phyloP scores from a whole-genome alignment of 2,888 invertebrate genomes.

The Sminthurinus aureus region DNA sequence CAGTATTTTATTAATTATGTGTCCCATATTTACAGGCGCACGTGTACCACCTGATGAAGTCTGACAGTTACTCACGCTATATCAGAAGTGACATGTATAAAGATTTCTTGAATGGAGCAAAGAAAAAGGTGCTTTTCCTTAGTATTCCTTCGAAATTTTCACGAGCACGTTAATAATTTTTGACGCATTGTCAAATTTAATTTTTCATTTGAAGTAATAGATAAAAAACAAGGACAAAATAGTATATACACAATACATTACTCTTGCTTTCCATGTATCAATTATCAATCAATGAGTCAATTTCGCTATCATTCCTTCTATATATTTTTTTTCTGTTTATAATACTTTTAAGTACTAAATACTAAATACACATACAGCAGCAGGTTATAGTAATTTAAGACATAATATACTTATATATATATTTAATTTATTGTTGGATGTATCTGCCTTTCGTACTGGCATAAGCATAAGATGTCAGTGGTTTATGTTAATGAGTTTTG shows the following conservation, averaged over 20 bases:
- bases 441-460: no score
- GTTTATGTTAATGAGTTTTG: no score
- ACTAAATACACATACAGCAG: no score
- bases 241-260: background rate
- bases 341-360: no score
- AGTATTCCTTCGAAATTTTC: constrained; percentile 59
- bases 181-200: background rate
- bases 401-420: no score
- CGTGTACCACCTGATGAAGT: constrained; percentile 99
- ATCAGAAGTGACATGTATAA: constrained; percentile 98
- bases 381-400: no score
- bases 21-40: constrained; percentile 76
- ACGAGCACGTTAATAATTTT: background rate
- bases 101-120: constrained; percentile 92
- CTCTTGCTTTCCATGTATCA: background rate
- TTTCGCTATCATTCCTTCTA: background rate
- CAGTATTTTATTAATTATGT: no score
- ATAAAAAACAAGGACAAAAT: background rate
- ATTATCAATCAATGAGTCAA: background rate
- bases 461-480: no score
- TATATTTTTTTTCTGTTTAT: no score
- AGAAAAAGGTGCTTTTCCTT: constrained; percentile 83
- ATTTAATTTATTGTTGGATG: no score
- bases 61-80: constrained; percentile 97
- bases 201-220: background rate